Evolutionary conservation across 2,797 vertebrate species (phyloP).

Genomic region (Coregonus suidteri): DNA sequence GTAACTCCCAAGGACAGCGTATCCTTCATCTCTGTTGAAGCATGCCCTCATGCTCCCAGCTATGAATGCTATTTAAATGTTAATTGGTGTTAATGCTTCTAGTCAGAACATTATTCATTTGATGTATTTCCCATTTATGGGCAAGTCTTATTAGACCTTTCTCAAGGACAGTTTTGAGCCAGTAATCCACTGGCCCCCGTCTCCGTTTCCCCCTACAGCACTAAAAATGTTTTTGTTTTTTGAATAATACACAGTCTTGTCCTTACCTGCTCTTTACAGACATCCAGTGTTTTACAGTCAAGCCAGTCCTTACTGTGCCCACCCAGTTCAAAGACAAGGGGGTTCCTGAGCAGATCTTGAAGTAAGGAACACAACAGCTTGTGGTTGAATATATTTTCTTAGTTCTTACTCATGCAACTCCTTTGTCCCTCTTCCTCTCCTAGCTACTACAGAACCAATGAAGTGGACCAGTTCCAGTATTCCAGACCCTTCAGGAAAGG

Average conservation of each 20-base stretch:
- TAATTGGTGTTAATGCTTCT: neutral
- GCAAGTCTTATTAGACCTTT: neutral
- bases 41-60: neutral
- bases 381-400: conserved; percentile 42
- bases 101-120: neutral
- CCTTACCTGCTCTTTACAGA: conserved; percentile 81
- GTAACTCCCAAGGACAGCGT: conserved; percentile 85
- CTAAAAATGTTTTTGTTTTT: conserved; percentile 24
- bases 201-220: neutral
- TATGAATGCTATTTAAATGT: neutral
- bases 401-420: neutral
- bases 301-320: conserved; percentile 89
- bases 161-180: too few relatives aligned
- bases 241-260: conserved; percentile 25
- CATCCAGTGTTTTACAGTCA: conserved; percentile 93
- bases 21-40: conserved; percentile 77
- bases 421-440: conserved; percentile 39
- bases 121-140: neutral
- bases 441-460: conserved; percentile 94
- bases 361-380: conserved; percentile 74
- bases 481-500: conserved; percentile 93
- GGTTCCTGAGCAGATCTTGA: conserved; percentile 95
- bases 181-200: neutral
- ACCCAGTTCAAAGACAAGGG: conserved; percentile 89
- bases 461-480: conserved; percentile 91